Evolutionary conservation across 2,113 vertebrate genomes (phyloP).

Genomic region (Microcebus lehilahytsara): DNA sequence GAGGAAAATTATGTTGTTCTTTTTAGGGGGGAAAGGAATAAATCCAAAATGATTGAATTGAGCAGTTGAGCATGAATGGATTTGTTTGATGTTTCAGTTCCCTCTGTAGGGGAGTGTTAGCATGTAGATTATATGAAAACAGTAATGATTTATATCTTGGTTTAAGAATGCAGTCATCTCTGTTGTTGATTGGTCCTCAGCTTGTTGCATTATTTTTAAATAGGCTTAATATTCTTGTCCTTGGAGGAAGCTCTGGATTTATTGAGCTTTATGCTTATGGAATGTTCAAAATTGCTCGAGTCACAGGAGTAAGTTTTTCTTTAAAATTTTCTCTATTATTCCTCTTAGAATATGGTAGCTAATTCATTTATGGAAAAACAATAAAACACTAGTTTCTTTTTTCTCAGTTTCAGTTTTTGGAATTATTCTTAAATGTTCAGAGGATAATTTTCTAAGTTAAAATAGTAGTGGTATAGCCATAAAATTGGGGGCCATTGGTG

Average conservation of each 20-base stretch:
- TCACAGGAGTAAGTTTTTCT: constrained; percentile 86
- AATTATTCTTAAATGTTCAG: not conserved
- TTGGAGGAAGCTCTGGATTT: constrained; percentile 92
- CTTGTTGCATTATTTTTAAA: constrained; percentile 65
- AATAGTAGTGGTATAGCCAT: not conserved
- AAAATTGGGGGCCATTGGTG: not conserved
- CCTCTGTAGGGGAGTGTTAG: not conserved
- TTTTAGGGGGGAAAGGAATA: not conserved
- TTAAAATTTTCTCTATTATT: not conserved
- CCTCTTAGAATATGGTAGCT: not conserved
- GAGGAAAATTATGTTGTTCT: not conserved
- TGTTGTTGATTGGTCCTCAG: constrained; percentile 30
- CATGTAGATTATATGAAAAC: not conserved
- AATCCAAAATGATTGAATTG: not conserved
- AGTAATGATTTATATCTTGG: not conserved
- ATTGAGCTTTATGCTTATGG: constrained; percentile 98
- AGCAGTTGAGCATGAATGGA: not conserved
- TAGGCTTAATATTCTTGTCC: constrained; percentile 96
- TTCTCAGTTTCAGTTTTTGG: not conserved
- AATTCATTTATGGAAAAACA: not conserved
- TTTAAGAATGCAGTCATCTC: not conserved
- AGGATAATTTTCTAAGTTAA: not conserved
- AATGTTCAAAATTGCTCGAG: constrained; percentile 97
- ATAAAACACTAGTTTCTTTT: not conserved
- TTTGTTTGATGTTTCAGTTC: not conserved